A percentile compares a stretch with the other conserved stretches of the same genome.
phyloP scores from a whole-genome alignment of 2,113 vertebrate genomes.

The Cyprinus carpio region DNA sequence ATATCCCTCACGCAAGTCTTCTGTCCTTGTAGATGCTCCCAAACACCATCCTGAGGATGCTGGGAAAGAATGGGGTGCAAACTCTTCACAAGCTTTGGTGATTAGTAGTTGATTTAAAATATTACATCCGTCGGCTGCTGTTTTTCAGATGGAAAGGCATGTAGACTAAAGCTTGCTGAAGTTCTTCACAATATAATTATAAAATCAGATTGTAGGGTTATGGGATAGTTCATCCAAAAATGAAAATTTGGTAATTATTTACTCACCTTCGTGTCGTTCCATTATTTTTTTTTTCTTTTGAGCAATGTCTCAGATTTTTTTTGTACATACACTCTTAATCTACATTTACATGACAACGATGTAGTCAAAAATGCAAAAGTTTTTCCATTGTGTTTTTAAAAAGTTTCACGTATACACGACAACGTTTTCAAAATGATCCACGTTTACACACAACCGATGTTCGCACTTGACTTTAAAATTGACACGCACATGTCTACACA shows the following conservation, averaged over 20 bases:
- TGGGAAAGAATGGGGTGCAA: background rate
- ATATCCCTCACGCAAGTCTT: slow-evolving; percentile 43
- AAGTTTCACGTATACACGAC: no score
- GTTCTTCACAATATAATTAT: background rate
- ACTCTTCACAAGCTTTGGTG: background rate
- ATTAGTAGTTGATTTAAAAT: background rate
- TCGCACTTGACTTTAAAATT: no score
- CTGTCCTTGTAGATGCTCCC: background rate
- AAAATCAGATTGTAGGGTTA: background rate
- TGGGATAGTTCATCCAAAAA: background rate
- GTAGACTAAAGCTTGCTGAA: slow-evolving; percentile 2
- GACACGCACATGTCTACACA: no score
- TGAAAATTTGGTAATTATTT: background rate
- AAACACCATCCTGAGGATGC: background rate
- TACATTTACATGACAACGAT: no score
- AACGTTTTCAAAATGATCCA: no score
- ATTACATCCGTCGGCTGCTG: background rate
- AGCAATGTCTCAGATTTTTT: no score
- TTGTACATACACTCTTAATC: no score
- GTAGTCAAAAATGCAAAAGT: no score
- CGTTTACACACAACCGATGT: no score
- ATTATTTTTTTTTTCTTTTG: background rate
- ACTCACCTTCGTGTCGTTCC: background rate
- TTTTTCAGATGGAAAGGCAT: background rate
- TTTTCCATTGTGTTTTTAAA: no score